phyloP scores from a whole-genome alignment of 2,888 invertebrate species.

The Unio pictorum region DNA sequence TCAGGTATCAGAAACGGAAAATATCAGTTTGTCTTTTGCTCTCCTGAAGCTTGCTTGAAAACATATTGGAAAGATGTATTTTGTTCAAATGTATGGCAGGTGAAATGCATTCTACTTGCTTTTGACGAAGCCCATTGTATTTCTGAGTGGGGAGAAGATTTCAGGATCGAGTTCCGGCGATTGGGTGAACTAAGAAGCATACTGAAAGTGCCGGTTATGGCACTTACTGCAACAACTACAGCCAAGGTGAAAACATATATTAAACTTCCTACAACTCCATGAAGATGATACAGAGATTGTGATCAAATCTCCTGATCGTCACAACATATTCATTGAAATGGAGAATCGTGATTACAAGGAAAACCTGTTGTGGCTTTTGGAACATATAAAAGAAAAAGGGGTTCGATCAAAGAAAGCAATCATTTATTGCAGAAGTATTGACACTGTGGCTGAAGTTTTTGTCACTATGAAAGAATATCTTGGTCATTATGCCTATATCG shows the following conservation, averaged over 20 bases:
- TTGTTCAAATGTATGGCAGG: constrained; percentile 17
- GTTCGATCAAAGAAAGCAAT: constrained; percentile 17
- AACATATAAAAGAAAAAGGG: constrained; percentile 16
- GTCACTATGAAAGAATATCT: constrained; percentile 17
- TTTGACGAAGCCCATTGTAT: constrained; percentile 37
- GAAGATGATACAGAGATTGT: constrained; percentile 15
- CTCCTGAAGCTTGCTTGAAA: constrained; percentile 27
- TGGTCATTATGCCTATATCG: constrained; percentile 16
- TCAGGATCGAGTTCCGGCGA: constrained; percentile 21
- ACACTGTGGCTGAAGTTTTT: constrained; percentile 27
- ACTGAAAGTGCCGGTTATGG: constrained; percentile 16
- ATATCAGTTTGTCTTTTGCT: constrained; percentile 18
- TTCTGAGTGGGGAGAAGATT: constrained; percentile 33
- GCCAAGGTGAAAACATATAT: constrained; percentile 15
- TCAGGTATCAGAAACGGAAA: constrained; percentile 9
- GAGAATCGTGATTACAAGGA: constrained; percentile 3
- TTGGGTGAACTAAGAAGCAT: constrained; percentile 19
- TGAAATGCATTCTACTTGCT: constrained; percentile 9
- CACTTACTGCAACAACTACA: constrained; percentile 24
- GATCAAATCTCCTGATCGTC: constrained; percentile 9
- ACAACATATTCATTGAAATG: constrained; percentile 18
- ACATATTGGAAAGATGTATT: constrained; percentile 23
- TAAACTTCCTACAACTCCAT: constrained; percentile 13
- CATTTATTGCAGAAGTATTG: constrained; percentile 29
- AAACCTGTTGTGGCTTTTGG: constrained; percentile 14